Base-by-base conservation (phyloP, 2,888 invertebrate species). In the Agrochola macilenta region DNA sequence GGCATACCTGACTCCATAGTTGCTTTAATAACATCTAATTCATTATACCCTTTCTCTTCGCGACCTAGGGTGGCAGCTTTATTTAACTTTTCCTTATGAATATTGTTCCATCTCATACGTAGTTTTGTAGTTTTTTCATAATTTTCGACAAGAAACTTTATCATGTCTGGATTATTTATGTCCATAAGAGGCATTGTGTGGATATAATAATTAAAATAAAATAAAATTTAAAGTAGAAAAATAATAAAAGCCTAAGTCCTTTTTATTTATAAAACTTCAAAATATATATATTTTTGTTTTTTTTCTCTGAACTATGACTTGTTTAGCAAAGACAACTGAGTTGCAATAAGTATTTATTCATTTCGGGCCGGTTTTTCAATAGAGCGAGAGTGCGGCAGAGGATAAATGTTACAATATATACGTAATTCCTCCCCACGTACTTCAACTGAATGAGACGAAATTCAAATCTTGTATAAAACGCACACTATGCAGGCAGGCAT, bases 31-130 rank as follows among this genome's bases (percentile, higher is more conserved):
- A 92, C 92, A 76, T 92, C 91, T 4, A 81, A 65, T 49, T 92
- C 90, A 23, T 49, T 84, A 54, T 90, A 88, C 4, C 91, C 92
- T 80, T 89, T 93, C 75, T 90, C 92, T 66, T 89, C 83, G 0
- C 91, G 86, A 0, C 85, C 79, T n/a, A 94, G 81, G 2, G 87
- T 90, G 26, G 93, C 91, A 17, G 93, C 91, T 65, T 89, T 20
- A 57, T 88, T 77, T 17, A 93, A 74, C 72, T 89, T 89, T 0
- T 90, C 87, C 26, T 78, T 79, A 73, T 93, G 77, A 17, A 87
- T 20, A 4, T 74, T 85, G 80, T 91, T 92, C 93, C 93, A 94
- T 91, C 86, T 91, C 89, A 93, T 88, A 17, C 93, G 91, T 49
- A 93, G 89, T 39, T 88, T 86, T 0, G 90, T 79, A 63, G 91